A percentile compares a stretch with the other conserved stretches of the same genome.
phyloP scores from a whole-genome alignment of 1,140 invertebrate species.

The Leptopilina clavipes region DNA sequence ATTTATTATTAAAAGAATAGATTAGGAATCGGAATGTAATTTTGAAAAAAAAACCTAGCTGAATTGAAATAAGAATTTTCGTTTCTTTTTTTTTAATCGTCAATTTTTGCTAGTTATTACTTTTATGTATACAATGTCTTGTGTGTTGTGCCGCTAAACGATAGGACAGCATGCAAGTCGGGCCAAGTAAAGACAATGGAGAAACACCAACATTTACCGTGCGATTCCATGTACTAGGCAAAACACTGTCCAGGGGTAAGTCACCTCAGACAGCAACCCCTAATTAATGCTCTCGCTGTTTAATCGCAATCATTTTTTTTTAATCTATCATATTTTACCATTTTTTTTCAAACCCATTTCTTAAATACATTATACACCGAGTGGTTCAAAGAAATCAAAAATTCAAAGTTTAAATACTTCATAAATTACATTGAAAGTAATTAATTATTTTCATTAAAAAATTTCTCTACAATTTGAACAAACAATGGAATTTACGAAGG shows the following conservation, averaged over 20 bases:
- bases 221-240: conserved; percentile 73
- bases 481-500: too few species aligned
- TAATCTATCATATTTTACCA: background rate
- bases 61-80: background rate
- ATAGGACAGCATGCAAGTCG: conserved; percentile 76
- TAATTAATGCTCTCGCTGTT: conserved; percentile 30
- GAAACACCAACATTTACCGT: conserved; percentile 72
- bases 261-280: conserved; percentile 68
- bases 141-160: conserved; percentile 73
- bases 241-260: conserved; percentile 75
- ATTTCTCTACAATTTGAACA: too few species aligned
- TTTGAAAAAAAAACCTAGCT: background rate
- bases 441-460: too few species aligned
- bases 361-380: background rate
- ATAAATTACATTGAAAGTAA: too few species aligned
- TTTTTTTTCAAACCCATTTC: background rate
- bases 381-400: background rate
- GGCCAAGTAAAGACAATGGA: conserved; percentile 75
- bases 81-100: conserved; percentile 1
- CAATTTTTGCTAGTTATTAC: conserved; percentile 49
- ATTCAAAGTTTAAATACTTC: background rate
- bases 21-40: background rate
- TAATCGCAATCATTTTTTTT: background rate
- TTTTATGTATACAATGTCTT: conserved; percentile 68
- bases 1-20: background rate